A percentile compares a stretch with the other conserved stretches of the same genome.
Conservation (phyloP, 2,888 invertebrate genomes). For the Leptinotarsa tumamoca region DNA sequence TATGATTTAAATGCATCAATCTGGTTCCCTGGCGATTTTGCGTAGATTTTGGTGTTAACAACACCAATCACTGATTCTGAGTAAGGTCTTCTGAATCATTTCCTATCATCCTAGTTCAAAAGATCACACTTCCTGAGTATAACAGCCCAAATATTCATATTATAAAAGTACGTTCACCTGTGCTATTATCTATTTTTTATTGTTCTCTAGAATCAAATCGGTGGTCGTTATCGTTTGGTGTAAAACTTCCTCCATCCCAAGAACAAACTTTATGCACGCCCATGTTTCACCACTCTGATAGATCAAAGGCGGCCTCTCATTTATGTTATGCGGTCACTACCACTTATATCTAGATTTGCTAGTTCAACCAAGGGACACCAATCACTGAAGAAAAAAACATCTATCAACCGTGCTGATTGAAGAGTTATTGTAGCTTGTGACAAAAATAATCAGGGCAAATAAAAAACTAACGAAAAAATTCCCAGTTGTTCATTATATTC, state of each 20-base stretch:
- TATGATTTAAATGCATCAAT: too few relatives aligned
- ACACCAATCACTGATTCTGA: too few relatives aligned
- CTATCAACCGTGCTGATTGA: constrained; percentile 12
- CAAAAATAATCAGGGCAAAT: background rate
- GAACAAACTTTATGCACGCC: constrained; percentile 2
- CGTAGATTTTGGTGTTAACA: too few relatives aligned
- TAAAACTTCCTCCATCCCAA: background rate
- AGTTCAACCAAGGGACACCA: constrained; percentile 16
- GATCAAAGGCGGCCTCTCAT: constrained; percentile 20
- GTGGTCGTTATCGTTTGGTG: background rate
- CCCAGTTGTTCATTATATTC: too few relatives aligned
- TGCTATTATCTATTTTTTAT: too few relatives aligned
- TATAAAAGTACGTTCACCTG: background rate
- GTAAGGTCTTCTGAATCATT: too few relatives aligned
- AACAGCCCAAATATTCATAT: background rate
- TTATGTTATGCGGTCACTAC: constrained; percentile 19
- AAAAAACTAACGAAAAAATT: background rate
- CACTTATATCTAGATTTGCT: constrained; percentile 19
- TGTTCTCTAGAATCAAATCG: too few relatives aligned
- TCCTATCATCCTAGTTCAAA: too few relatives aligned
- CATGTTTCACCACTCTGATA: background rate
- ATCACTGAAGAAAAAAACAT: constrained; percentile 8
- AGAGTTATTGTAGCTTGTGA: constrained; percentile 1
- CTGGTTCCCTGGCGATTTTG: too few relatives aligned
- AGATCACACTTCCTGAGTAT: too few relatives aligned